A percentile compares a stretch with the other conserved stretches of the same genome.
phyloP scores from a whole-genome alignment of 2,888 invertebrate species.

The Dicranocentrus wangi region DNA sequence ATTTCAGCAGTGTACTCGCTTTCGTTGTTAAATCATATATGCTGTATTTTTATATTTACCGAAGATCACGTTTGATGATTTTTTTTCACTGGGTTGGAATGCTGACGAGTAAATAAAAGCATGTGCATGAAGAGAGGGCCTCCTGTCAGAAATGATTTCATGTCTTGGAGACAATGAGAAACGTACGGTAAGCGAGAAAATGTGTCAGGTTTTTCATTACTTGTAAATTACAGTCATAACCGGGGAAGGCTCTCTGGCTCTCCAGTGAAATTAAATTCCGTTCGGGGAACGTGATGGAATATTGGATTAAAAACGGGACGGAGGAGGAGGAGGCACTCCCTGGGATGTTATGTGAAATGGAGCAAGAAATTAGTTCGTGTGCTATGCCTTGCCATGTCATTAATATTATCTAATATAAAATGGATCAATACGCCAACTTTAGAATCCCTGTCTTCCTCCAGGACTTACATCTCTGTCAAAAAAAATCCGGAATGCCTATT shows the following conservation, averaged over 20 bases:
- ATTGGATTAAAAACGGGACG: background rate
- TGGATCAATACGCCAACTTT: too few relatives aligned
- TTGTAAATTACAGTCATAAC: background rate
- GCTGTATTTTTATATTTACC: too few relatives aligned
- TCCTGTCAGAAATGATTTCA: constrained; percentile 7
- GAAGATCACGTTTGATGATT: too few relatives aligned
- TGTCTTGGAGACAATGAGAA: background rate
- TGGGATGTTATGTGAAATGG: background rate
- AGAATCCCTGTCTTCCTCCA: too few relatives aligned
- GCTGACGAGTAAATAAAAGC: too few relatives aligned
- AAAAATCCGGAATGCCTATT: too few relatives aligned
- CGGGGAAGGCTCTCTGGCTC: background rate
- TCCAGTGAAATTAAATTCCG: background rate
- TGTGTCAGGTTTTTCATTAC: constrained; percentile 7
- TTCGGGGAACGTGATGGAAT: background rate
- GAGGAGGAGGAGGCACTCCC: background rate
- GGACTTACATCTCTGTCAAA: too few relatives aligned
- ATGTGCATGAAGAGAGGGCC: too few relatives aligned
- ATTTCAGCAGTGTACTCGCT: too few relatives aligned
- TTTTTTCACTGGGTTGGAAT: too few relatives aligned
- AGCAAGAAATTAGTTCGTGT: constrained; percentile 14
- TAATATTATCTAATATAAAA: too few relatives aligned
- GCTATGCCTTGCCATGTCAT: background rate
- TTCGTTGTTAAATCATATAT: too few relatives aligned
- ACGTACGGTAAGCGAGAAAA: background rate